Evolutionary conservation across 2,797 vertebrate genomes (phyloP), one percentile per base, ranked within the genome.

Genomic region (Gymnoscopelus microlampas): DNA sequence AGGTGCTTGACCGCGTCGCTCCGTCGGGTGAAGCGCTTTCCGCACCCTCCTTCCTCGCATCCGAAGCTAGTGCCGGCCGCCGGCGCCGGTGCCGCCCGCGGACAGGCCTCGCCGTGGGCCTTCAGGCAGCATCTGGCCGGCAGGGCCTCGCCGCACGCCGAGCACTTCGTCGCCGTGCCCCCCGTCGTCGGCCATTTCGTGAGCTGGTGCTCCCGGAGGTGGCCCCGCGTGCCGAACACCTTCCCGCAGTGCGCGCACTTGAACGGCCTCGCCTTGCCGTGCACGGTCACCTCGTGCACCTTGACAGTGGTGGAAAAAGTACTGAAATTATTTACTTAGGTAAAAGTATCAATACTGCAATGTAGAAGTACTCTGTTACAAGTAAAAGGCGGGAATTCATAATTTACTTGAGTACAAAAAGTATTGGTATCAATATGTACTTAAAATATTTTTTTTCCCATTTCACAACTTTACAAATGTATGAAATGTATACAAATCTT

Each of bases 241-340:
- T 79, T 85, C 19, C 79, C 60, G 12, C 88, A 89, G 48, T 79
- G 72, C 0, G 23, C 10, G n/a, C 88, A 89, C 2, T 47, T 8
- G 63, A 79, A 67, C 0, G 75, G 77, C 1, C 73, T 79, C 57
- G 63, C 68, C 15, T 9, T 1, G 19, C 24, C 7, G 64, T 85
- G 86, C 4, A 83, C 72, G 0, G 73, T 73, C 0, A 73, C 57
- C 39, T 70, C 76, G 53, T 85, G 86, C 1, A 85, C 70, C 0
- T 32, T 49, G 49, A 82, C 14, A 24, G 19, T 19, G 19, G 19
- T 19, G 19, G 19, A 19, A 19, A 19, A 19, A 19, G 19, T 19
- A 19, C 19, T 19, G 1, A 19, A 19, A 19, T 19, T 19, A 1
- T 19, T 19, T 19, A 19, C 19, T 19, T 19, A 1, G 1, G 19